Conservation (phyloP, 2,797 vertebrate species). For the Pristis pectinata region DNA sequence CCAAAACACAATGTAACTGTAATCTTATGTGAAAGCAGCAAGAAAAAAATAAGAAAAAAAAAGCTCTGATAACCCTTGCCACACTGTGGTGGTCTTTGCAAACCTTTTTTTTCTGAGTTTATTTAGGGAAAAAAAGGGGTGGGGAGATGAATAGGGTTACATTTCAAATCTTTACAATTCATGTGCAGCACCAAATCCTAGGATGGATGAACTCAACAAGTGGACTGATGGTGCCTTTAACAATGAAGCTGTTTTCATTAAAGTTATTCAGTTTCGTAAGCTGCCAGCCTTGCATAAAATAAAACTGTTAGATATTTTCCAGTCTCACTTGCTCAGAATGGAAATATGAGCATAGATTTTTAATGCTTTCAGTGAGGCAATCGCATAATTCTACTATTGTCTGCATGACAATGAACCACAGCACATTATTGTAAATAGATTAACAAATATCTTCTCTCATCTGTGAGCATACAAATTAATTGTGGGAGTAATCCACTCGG, state of each 20-base stretch:
- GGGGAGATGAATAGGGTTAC: not conserved
- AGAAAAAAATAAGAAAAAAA: not conserved
- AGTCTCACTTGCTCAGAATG: not conserved
- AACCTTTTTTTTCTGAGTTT: slow-evolving; percentile 25
- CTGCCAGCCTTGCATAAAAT: not conserved
- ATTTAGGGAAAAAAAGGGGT: not conserved
- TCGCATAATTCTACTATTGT: not conserved
- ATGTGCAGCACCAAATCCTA: not conserved
- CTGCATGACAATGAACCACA: not conserved
- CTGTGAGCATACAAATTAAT: too few relatives aligned
- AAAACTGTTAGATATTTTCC: not conserved
- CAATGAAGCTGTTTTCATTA: not conserved
- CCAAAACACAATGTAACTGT: slow-evolving; percentile 46
- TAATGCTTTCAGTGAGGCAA: not conserved
- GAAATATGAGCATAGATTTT: not conserved
- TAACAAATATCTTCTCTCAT: not conserved
- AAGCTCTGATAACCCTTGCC: not conserved
- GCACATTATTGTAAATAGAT: not conserved
- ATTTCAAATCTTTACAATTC: not conserved
- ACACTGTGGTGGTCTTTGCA: slow-evolving; percentile 17
- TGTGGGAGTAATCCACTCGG: too few relatives aligned
- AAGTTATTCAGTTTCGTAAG: not conserved
- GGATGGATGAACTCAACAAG: not conserved
- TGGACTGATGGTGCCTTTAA: not conserved
- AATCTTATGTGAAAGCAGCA: slow-evolving; percentile 29